Evolutionary conservation across 2,113 vertebrate species (phyloP).

Genomic region (Nymphicus hollandicus): DNA sequence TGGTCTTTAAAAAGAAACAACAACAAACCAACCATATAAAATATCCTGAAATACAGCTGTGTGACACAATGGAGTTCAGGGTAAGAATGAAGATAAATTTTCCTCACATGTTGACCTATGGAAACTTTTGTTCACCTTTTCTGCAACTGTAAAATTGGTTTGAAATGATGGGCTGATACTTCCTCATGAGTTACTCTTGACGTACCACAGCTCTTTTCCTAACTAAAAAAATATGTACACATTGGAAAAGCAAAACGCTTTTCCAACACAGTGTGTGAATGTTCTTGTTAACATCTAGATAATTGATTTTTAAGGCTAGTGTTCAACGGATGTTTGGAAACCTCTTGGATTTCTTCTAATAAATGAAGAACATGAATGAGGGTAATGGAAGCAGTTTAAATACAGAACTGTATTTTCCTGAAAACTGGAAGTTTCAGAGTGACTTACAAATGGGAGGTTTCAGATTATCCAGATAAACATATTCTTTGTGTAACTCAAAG

Average conservation of each 20-base stretch:
- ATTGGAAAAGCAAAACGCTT: conserved; percentile 3
- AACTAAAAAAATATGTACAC: background rate
- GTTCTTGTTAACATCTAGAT: background rate
- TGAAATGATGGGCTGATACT: conserved; percentile 53
- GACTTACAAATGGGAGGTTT: background rate
- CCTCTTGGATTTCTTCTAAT: background rate
- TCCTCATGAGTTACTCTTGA: conserved; percentile 19
- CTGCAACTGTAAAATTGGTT: conserved; percentile 55
- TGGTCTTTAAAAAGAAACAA: background rate
- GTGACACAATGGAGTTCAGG: conserved; percentile 11
- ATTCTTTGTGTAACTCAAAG: background rate
- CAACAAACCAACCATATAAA: background rate
- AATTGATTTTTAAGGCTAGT: conserved; percentile 9
- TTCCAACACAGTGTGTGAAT: background rate
- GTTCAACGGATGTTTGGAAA: background rate
- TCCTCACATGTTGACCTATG: background rate
- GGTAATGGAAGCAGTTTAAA: background rate
- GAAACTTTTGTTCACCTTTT: conserved; percentile 57
- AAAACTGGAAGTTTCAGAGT: background rate
- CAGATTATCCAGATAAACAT: background rate
- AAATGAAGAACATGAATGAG: background rate
- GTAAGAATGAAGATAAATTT: conserved; percentile 42
- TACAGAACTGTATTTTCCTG: background rate
- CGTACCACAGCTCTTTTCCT: background rate
- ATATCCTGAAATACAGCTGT: background rate